Conservation (phyloP, 2,888 invertebrate species). For the Alviniconcha strummeri region DNA sequence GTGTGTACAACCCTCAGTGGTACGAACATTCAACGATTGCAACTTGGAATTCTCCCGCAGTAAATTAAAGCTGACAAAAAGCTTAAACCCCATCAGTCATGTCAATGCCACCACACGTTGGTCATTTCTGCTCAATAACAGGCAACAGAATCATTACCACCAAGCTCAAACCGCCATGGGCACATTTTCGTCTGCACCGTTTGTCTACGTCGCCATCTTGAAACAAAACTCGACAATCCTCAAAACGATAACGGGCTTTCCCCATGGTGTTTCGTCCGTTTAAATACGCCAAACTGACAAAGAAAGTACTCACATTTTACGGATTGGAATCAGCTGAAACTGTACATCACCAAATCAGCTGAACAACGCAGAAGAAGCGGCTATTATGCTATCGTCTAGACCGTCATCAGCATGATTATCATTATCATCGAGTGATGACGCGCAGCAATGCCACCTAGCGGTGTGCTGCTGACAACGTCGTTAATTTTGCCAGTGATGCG, state of each 20-base stretch:
- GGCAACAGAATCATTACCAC: no score
- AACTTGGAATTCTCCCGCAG: not conserved
- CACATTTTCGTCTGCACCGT: not conserved
- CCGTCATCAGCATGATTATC: conserved; percentile 27
- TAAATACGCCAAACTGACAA: no score
- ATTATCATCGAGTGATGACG: conserved; percentile 33
- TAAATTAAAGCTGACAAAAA: not conserved
- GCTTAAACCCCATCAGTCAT: not conserved
- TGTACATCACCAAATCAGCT: not conserved
- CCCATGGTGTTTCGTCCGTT: not conserved
- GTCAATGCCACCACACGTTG: not conserved
- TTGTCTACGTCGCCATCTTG: conserved; percentile 16
- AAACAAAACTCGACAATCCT: not conserved
- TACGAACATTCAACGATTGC: not conserved
- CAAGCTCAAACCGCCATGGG: not conserved
- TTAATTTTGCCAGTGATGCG: no score
- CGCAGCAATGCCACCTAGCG: conserved; percentile 30
- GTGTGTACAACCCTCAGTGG: no score
- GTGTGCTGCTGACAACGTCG: conserved; percentile 18
- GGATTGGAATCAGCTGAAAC: not conserved
- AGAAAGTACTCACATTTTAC: not conserved
- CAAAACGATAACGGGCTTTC: not conserved
- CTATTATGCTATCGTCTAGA: conserved; percentile 12
- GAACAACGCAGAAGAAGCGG: not conserved
- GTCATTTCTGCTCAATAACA: not conserved